Evolutionary conservation across 2,113 vertebrate genomes (phyloP).

Genomic region (Hydropotes inermis): DNA sequence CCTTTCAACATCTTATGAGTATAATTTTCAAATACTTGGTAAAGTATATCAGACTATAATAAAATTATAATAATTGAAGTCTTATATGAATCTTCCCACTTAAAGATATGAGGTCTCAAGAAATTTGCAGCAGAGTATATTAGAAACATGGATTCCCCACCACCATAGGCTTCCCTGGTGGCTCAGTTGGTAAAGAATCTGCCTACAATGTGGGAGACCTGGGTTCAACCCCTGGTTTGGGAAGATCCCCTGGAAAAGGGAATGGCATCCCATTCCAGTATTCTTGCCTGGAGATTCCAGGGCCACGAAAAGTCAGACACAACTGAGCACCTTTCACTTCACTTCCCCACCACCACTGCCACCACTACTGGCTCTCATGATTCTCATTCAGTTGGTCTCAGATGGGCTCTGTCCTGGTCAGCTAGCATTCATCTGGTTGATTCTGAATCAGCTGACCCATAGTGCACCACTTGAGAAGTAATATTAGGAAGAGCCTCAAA

Average conservation of each 20-base stretch:
- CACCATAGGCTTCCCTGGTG: background rate
- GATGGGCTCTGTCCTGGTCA: background rate
- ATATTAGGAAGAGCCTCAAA: background rate
- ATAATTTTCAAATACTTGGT: background rate
- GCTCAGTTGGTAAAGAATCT: background rate
- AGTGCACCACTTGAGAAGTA: background rate
- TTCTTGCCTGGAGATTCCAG: background rate
- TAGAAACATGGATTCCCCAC: background rate
- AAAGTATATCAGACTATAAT: background rate
- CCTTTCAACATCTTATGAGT: background rate
- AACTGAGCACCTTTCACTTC: background rate
- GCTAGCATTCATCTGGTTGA: background rate
- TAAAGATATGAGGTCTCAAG: background rate
- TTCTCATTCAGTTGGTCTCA: background rate
- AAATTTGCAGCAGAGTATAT: background rate
- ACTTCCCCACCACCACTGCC: background rate
- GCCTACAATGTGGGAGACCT: background rate
- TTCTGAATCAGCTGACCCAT: accelerated
- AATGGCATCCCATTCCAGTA: background rate
- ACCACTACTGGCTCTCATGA: background rate
- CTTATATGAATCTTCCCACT: background rate
- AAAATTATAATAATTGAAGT: background rate
- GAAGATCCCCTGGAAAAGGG: background rate
- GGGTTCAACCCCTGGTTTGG: background rate
- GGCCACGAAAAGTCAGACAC: background rate